These are phyloP conservation scores for Ceratina calcarata DNA, from an alignment of 1,140 invertebrate species.

Conservation along the genomic window DNA sequence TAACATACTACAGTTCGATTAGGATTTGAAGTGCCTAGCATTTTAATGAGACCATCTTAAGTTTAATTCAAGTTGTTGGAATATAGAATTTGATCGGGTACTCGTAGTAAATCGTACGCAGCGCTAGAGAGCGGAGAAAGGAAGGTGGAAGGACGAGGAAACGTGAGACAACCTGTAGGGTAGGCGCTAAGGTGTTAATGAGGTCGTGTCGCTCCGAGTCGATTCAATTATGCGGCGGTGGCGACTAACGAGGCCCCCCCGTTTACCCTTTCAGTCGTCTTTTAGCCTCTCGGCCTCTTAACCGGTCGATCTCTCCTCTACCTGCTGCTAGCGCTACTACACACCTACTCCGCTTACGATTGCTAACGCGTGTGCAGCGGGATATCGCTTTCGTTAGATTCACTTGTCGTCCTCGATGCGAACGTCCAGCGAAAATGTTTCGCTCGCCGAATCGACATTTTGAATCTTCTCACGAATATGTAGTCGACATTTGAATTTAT, in stretches of 20 bases:
- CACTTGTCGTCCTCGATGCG: constrained; percentile 26
- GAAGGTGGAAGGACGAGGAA: constrained; percentile 58
- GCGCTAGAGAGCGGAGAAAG: background rate
- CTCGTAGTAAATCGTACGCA: background rate
- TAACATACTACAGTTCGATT: too few species aligned
- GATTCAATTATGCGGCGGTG: constrained; percentile 80
- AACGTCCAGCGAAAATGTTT: constrained; percentile 13
- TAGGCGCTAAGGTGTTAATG: constrained; percentile 80
- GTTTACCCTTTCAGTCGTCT: constrained; percentile 73
- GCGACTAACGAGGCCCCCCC: constrained; percentile 77
- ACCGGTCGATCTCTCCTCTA: constrained; percentile 68
- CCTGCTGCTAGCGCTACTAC: constrained; percentile 63
- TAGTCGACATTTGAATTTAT: background rate
- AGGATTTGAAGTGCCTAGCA: too few species aligned
- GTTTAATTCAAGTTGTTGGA: too few species aligned
- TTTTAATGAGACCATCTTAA: too few species aligned
- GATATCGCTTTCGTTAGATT: constrained; percentile 46
- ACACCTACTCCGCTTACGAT: constrained; percentile 40
- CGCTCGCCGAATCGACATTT: background rate
- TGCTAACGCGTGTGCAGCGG: constrained; percentile 42
- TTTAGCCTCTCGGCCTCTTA: constrained; percentile 70
- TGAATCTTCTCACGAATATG: background rate
- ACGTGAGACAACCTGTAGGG: constrained; percentile 79
- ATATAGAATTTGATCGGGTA: too few species aligned
- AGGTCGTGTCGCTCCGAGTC: constrained; percentile 80